phyloP scores from a whole-genome alignment of 2,797 vertebrate genomes.

The Xiphophorus birchmanni region DNA sequence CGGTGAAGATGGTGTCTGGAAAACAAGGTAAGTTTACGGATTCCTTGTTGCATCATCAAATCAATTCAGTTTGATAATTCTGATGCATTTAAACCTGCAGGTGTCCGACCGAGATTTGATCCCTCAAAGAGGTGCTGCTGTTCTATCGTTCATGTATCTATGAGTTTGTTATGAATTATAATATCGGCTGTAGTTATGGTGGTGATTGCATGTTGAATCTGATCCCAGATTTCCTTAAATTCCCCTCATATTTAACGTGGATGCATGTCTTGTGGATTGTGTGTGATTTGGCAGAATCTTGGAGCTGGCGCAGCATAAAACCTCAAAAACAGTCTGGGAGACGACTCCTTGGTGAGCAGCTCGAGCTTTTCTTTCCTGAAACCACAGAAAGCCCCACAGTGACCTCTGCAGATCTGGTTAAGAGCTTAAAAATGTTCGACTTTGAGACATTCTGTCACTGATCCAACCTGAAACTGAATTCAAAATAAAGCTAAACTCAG shows the following conservation, averaged over 20 bases:
- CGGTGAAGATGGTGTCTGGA: conserved; percentile 55
- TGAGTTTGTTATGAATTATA: background rate
- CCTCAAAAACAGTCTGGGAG: conserved; percentile 71
- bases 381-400: background rate
- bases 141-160: background rate
- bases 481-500: conserved; percentile 11
- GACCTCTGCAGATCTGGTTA: background rate
- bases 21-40: conserved; percentile 47
- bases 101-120: conserved; percentile 34
- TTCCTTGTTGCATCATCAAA: background rate
- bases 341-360: conserved; percentile 74
- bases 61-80: fast-evolving
- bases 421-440: background rate
- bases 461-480: conserved; percentile 23
- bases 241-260: conserved; percentile 13
- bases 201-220: conserved; percentile 2
- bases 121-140: conserved; percentile 69
- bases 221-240: conserved; percentile 1
- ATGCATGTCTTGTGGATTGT: conserved; percentile 21
- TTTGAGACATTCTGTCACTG: background rate
- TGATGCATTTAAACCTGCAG: conserved; percentile 36
- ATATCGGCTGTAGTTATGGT: background rate
- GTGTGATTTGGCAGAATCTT: conserved; percentile 63
- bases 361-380: conserved; percentile 2
- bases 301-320: conserved; percentile 75